Evolutionary conservation across 2,888 invertebrate species (phyloP).

Genomic region (Lasius platythorax): DNA sequence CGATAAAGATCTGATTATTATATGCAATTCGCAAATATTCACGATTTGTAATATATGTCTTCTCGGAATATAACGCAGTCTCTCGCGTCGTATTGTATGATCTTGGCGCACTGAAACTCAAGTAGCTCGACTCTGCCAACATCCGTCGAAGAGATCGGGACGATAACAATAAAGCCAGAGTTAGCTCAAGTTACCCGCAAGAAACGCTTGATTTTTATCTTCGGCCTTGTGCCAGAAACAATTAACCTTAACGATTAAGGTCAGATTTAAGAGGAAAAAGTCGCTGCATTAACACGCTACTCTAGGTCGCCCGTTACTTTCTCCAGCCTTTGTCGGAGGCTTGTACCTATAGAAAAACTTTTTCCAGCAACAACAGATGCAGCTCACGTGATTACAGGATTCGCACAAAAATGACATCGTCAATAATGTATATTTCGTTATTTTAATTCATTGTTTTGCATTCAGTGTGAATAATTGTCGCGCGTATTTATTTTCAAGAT

Average conservation of each 20-base stretch:
- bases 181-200: conserved; percentile 53
- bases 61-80: background rate
- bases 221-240: conserved; percentile 69
- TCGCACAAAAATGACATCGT: background rate
- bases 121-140: conserved; percentile 54
- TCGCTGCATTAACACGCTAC: background rate
- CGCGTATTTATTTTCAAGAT: conserved; percentile 27
- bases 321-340: background rate
- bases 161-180: conserved; percentile 64
- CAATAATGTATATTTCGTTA: background rate
- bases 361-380: background rate
- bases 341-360: background rate
- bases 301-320: conserved; percentile 16
- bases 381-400: background rate
- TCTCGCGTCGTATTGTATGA: background rate
- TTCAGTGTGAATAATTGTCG: background rate
- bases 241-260: conserved; percentile 72
- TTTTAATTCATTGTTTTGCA: conserved; percentile 27
- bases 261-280: conserved; percentile 49
- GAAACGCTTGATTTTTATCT: conserved; percentile 63
- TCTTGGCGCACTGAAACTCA: conserved; percentile 55
- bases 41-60: background rate
- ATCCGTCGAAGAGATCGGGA: conserved; percentile 48
- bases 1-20: background rate
- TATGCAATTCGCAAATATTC: background rate